These are phyloP conservation scores for Microtus pennsylvanicus DNA, from an alignment of 2,113 vertebrate species.

Conservation along the genomic window DNA sequence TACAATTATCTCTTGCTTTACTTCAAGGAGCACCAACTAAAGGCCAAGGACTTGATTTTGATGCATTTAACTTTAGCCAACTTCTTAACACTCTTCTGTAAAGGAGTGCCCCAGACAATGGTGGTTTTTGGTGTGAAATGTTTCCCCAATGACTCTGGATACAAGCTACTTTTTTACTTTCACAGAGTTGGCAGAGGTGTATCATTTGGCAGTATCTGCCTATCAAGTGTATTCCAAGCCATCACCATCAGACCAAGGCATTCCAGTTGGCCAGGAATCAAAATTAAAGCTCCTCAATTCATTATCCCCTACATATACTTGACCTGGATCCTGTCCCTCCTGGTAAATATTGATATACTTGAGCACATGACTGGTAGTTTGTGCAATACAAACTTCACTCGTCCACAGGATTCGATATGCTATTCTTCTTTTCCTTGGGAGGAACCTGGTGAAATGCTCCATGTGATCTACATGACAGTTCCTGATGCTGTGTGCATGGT, in stretches of 20 bases:
- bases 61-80: neutral
- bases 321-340: neutral
- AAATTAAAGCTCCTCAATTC: neutral
- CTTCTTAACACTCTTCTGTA: neutral
- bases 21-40: neutral
- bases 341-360: neutral
- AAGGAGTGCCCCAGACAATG: neutral
- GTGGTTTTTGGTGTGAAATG: accelerated
- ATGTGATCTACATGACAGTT: neutral
- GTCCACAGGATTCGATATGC: neutral
- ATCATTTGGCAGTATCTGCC: neutral
- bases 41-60: neutral
- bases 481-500: neutral
- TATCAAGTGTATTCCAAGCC: neutral
- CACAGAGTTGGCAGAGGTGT: neutral
- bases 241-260: neutral
- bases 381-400: neutral
- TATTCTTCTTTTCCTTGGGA: neutral
- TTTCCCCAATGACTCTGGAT: neutral
- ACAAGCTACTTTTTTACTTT: neutral
- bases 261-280: neutral
- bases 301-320: neutral
- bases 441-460: neutral
- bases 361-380: neutral
- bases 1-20: neutral